Evolutionary conservation across 1,140 invertebrate species (phyloP), one percentile per base, ranked within the genome.

Genomic region (Scaptodrosophila lebanonensis): DNA sequence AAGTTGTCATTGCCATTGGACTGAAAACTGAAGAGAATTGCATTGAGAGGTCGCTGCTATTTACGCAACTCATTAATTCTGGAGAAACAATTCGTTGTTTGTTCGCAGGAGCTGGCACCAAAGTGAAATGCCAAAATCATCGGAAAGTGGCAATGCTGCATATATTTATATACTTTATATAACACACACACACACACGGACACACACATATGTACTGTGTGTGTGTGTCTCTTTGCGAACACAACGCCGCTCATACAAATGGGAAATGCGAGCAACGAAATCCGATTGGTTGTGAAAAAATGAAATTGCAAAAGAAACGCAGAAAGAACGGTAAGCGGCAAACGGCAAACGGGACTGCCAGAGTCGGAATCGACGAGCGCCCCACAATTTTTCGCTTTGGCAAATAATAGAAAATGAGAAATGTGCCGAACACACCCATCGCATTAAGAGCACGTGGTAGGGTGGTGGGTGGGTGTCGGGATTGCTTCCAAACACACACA

Each of bases 211-310:
- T n/a, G 12, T n/a, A 50, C 11, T 40, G 27, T 32, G 29, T 22
- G 27, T 47, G 27, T 39, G 17, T 42, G 20, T 15, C 7, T 27
- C 12, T 25, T 25, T 8, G 5, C 9, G 29, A n/a, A n/a, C n/a
- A n/a, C n/a, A n/a, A n/a, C 22, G 30, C 29, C 22, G 8, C 30
- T 33, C 49, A 38, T 25, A 39, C 22, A 35, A 48, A 52, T 30
- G 29, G 17, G 44, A 35, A 56, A 60, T 53, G 49, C 11, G 33
- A 56, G 60, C 48, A 11, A 64, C 62, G 62, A 43, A 59, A 48
- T 65, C 62, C 62, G 62, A 65, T 65, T 65, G 62, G 62, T 65
- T 60, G 62, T 60, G 57, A 57, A 49, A 65, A 60, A 48, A n/a
- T 65, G 50, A 61, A 60, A 65, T 65, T 38, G 44, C 33, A 65